These are phyloP conservation scores for Heterohyrax brucei DNA, from an alignment of 2,797 vertebrate species.

Conservation along the genomic window DNA sequence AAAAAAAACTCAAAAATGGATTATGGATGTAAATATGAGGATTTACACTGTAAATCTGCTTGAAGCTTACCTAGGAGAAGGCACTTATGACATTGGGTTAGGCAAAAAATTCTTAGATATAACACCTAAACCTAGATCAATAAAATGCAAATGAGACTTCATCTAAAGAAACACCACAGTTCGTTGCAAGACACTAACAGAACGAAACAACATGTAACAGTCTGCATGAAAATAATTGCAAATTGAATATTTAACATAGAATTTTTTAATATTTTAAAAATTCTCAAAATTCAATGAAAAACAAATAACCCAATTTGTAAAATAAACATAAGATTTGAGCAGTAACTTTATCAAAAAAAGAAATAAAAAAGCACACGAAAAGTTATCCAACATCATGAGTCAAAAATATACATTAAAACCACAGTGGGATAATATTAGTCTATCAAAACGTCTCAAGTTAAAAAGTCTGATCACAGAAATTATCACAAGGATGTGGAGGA, in stretches of 20 bases:
- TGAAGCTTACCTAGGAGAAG: neutral
- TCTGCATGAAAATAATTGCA: neutral
- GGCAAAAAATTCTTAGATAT: neutral
- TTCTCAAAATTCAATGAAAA: constrained; percentile 18
- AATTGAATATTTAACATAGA: neutral
- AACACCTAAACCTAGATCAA: neutral
- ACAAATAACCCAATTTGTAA: neutral
- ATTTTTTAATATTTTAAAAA: neutral
- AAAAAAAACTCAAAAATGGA: neutral
- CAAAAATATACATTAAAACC: constrained; percentile 59
- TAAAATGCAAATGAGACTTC: neutral
- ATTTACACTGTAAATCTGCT: neutral
- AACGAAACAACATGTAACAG: neutral
- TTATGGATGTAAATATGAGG: neutral
- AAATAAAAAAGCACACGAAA: neutral
- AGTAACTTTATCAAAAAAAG: neutral
- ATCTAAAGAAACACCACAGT: constrained; percentile 4
- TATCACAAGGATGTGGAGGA: neutral
- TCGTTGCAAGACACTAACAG: neutral
- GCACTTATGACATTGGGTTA: neutral
- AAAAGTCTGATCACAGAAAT: neutral
- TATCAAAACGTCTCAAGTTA: neutral
- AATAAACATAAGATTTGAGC: neutral
- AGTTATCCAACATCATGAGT: neutral
- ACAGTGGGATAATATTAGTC: neutral